These are phyloP conservation scores for Merops nubicus DNA, from an alignment of 2,113 vertebrate species.

Conservation along the genomic window DNA sequence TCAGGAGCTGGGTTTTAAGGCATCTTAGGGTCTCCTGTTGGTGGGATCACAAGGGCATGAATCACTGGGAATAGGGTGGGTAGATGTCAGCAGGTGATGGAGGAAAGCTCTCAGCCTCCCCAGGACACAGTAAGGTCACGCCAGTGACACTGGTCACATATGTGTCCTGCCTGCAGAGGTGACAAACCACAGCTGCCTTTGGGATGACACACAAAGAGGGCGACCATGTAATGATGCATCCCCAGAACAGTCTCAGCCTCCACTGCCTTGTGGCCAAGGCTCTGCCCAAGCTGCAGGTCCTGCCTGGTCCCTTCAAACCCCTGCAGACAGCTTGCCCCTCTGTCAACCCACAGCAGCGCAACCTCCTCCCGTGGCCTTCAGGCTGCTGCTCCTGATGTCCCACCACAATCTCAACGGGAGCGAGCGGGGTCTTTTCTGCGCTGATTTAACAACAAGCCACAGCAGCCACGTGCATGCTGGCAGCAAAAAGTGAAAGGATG, in stretches of 20 bases:
- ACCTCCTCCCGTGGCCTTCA: background rate
- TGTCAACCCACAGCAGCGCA: background rate
- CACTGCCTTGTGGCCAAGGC: background rate
- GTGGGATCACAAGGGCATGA: background rate
- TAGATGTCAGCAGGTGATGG: background rate
- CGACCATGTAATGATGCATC: accelerated
- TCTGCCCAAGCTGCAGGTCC: background rate
- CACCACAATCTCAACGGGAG: accelerated
- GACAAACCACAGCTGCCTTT: conserved; percentile 22
- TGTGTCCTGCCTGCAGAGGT: background rate
- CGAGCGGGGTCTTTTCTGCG: background rate
- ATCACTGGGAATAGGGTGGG: background rate
- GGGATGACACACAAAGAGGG: background rate
- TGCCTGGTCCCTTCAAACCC: background rate
- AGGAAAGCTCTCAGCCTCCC: background rate
- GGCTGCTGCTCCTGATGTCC: background rate
- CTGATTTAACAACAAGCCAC: background rate
- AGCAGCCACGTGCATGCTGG: background rate
- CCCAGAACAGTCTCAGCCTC: background rate
- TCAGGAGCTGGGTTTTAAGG: background rate
- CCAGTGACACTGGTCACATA: background rate
- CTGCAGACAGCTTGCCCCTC: background rate
- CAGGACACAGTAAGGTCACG: background rate
- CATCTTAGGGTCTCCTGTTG: background rate
- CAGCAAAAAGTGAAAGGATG: conserved; percentile 22